Percentiles rank a stretch among this genome's conserved stretches.
Evolutionary conservation across 92 coral and sea anemone species (phyloP).

Genomic region (Hydrozoanthus gracilis): DNA sequence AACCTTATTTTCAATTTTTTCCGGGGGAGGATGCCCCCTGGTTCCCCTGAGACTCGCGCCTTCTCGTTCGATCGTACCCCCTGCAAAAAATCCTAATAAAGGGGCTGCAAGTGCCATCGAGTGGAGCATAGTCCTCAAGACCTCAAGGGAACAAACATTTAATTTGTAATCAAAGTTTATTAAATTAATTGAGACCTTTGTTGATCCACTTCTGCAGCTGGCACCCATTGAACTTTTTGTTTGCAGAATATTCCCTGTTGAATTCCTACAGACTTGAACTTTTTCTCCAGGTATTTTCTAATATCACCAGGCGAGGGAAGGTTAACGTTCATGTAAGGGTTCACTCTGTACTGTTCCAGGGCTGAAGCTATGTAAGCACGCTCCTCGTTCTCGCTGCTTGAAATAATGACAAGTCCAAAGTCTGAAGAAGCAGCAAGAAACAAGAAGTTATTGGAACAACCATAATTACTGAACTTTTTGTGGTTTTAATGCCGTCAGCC

Average conservation of each 20-base stretch:
- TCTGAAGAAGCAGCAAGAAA: conserved; percentile 43
- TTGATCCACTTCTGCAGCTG: conserved; percentile 79
- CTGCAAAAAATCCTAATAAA: too few species aligned
- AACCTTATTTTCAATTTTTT: too few species aligned
- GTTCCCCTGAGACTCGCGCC: too few species aligned
- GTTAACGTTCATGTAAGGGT: conserved; percentile 50
- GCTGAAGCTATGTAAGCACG: conserved; percentile 79
- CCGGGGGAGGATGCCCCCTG: too few species aligned
- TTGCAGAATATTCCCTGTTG: conserved; percentile 48
- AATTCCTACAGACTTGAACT: conserved; percentile 47
- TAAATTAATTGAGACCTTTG: conserved; percentile 24
- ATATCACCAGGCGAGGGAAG: conserved; percentile 54
- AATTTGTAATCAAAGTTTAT: too few species aligned
- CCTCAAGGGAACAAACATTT: too few species aligned
- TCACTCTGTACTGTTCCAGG: conserved; percentile 69
- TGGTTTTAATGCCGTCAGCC: too few species aligned
- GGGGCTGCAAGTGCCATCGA: too few species aligned
- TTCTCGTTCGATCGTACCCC: too few species aligned
- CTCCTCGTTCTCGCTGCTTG: conserved; percentile 82
- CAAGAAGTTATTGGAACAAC: not conserved
- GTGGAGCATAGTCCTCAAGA: too few species aligned
- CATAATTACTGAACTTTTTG: too few species aligned
- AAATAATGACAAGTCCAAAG: conserved; percentile 73
- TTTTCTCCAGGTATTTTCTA: conserved; percentile 49
- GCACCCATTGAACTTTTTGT: conserved; percentile 59